phyloP scores from a whole-genome alignment of 2,797 vertebrate species.

The Dromococcyx pavoninus region DNA sequence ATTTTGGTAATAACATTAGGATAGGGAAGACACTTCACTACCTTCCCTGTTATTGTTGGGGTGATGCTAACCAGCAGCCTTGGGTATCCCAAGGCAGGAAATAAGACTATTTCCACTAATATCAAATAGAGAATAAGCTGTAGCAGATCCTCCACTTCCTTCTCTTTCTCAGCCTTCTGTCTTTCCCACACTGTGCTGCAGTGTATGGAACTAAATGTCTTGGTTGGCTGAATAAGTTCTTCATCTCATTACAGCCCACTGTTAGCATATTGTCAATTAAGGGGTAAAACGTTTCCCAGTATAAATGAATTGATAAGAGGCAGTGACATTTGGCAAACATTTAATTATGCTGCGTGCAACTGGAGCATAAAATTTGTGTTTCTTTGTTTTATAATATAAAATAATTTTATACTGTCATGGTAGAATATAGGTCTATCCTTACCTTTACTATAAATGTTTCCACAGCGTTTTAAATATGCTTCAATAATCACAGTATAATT shows the following conservation, averaged over 20 bases:
- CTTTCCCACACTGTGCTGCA: neutral
- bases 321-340: conserved; percentile 26
- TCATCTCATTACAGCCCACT: conserved; percentile 38
- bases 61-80: neutral
- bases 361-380: neutral
- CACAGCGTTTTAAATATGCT: neutral
- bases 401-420: neutral
- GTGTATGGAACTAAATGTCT: conserved; percentile 7
- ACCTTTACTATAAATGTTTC: neutral
- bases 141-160: neutral
- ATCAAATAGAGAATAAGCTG: neutral
- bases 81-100: neutral
- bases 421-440: neutral
- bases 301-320: conserved; percentile 47
- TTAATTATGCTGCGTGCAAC: conserved; percentile 16
- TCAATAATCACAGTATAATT: neutral
- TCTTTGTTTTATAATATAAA: neutral
- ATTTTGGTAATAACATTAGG: neutral
- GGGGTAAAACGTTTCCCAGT: conserved; percentile 8
- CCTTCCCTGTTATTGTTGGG: neutral
- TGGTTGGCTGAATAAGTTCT: conserved; percentile 29
- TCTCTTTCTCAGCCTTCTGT: neutral
- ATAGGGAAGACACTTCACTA: neutral
- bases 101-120: neutral
- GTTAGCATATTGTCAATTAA: conserved; percentile 45